Evolutionary conservation across 2,888 invertebrate genomes (phyloP).

Genomic region (Nemurella pictetii): DNA sequence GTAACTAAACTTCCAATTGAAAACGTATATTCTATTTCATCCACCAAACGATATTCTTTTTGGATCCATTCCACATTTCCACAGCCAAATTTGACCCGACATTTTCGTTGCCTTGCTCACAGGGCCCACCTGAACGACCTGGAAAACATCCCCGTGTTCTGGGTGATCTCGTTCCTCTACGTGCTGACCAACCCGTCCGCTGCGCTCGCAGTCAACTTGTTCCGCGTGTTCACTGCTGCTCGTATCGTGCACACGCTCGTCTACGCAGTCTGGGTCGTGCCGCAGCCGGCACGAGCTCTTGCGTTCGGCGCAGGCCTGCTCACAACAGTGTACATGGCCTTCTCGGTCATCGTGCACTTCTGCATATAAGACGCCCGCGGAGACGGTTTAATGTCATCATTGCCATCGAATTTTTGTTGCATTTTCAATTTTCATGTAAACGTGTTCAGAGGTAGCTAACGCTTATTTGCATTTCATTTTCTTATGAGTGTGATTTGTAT

Average conservation of each 20-base stretch:
- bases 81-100: background rate
- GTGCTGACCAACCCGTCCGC: constrained; percentile 61
- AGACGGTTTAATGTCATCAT: background rate
- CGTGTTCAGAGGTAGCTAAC: background rate
- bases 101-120: constrained; percentile 43
- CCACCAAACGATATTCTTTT: no score
- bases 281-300: constrained; percentile 61
- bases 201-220: constrained; percentile 57
- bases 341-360: constrained; percentile 42
- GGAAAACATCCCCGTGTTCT: constrained; percentile 71
- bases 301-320: constrained; percentile 53
- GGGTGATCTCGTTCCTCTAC: constrained; percentile 63
- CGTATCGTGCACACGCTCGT: constrained; percentile 66
- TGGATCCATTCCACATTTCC: no score
- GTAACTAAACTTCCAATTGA: no score
- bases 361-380: background rate
- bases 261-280: constrained; percentile 63
- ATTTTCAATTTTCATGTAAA: background rate
- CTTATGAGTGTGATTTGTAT: no score
- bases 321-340: constrained; percentile 58
- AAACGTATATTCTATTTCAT: no score
- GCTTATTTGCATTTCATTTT: no score
- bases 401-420: no score
- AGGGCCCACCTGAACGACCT: constrained; percentile 73
- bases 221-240: constrained; percentile 60